These are phyloP conservation scores for Sinocyclocheilus grahami DNA, from an alignment of 2,113 vertebrate genomes.

Conservation along the genomic window DNA sequence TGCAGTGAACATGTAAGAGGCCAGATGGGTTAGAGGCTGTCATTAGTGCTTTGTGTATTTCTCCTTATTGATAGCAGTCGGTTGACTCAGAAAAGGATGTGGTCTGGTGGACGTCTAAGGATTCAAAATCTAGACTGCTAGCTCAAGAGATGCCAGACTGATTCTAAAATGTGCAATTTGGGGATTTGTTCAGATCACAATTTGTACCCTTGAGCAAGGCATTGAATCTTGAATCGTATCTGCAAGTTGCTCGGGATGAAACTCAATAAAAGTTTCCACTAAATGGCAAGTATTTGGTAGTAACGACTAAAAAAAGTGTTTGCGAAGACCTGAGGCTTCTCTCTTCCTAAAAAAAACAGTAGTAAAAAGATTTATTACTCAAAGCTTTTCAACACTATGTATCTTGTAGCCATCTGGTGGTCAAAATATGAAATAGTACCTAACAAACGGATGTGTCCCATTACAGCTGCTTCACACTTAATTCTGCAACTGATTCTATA, in stretches of 20 bases:
- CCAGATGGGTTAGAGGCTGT: background rate
- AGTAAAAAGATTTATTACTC: background rate
- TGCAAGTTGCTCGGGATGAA: background rate
- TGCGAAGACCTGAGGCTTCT: background rate
- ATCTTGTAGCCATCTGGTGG: background rate
- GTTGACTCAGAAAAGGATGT: background rate
- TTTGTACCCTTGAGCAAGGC: constrained; percentile 3
- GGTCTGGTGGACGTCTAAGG: background rate
- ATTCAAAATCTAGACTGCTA: background rate
- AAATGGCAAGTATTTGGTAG: background rate
- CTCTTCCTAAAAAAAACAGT: background rate
- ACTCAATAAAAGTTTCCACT: background rate
- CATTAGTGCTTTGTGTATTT: background rate
- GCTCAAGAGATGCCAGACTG: background rate
- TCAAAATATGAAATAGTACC: background rate
- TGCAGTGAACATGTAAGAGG: background rate
- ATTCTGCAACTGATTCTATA: background rate
- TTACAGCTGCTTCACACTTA: background rate
- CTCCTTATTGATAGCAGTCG: background rate
- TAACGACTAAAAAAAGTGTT: background rate
- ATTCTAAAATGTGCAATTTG: background rate
- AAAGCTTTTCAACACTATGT: background rate
- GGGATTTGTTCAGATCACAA: background rate
- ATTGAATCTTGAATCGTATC: background rate
- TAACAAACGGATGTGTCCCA: background rate